These are phyloP conservation scores for Gouania willdenowi DNA, from an alignment of 2,797 vertebrate species.

Conservation along the genomic window DNA sequence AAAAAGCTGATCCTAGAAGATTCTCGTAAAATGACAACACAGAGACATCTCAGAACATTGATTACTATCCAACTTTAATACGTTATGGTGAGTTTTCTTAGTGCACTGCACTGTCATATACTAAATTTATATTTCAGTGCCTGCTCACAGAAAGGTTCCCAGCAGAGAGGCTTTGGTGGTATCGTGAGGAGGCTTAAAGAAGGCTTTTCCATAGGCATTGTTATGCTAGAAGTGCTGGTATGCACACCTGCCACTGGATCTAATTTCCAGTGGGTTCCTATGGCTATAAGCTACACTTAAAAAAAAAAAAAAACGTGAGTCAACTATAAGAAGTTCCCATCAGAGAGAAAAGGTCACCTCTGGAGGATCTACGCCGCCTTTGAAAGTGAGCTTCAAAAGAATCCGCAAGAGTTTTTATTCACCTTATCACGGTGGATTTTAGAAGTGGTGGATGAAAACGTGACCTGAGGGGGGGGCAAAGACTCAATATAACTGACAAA, in stretches of 20 bases:
- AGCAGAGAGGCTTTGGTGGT: constrained; percentile 15
- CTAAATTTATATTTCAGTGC: constrained; percentile 27
- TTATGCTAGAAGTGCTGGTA: constrained; percentile 45
- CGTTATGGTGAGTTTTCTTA: constrained; percentile 10
- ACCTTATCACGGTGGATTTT: no score
- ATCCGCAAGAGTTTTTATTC: no score
- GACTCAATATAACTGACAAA: no score
- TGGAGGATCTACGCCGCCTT: no score
- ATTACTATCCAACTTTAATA: constrained; percentile 52
- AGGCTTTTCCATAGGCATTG: constrained; percentile 43
- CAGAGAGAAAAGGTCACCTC: constrained; percentile 6
- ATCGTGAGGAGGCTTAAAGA: constrained; percentile 23
- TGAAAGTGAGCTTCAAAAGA: no score
- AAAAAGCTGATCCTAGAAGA: constrained; percentile 36
- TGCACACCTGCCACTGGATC: constrained; percentile 39
- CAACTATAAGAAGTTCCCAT: constrained; percentile 14
- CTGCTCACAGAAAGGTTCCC: constrained; percentile 26
- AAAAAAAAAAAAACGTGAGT: constrained; percentile 19
- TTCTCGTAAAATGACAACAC: constrained; percentile 62
- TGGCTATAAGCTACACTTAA: constrained; percentile 25
- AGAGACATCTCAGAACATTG: constrained; percentile 50
- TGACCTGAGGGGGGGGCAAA: no score
- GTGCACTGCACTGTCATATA: constrained; percentile 6
- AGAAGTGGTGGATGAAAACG: no score
- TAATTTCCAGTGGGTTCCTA: constrained; percentile 45